Conservation (phyloP, 2,113 vertebrate species). For the Camelus dromedarius region DNA sequence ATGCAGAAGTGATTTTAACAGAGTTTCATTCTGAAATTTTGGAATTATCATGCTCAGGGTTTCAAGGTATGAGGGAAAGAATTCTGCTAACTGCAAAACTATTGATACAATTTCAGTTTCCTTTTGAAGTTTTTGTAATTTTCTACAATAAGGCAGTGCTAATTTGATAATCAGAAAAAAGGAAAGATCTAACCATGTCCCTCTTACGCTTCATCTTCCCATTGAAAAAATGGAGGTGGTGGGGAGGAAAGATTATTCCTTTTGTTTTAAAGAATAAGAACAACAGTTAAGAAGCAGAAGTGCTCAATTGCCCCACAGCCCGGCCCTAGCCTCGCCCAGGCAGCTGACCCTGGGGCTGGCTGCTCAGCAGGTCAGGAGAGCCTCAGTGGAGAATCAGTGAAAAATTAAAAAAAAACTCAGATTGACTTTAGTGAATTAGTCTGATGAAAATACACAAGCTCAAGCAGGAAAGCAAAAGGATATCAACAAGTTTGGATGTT, state of each 20-base stretch:
- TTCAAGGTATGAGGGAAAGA: not conserved
- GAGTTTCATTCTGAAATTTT: not conserved
- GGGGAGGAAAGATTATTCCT: not conserved
- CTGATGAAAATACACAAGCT: conserved; percentile 77
- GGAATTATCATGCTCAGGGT: not conserved
- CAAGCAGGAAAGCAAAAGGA: conserved; percentile 73
- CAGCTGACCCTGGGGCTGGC: not conserved
- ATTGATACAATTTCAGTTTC: not conserved
- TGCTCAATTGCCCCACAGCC: not conserved
- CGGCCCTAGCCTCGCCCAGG: no score
- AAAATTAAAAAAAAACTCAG: not conserved
- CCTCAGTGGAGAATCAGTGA: conserved; percentile 47
- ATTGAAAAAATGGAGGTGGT: not conserved
- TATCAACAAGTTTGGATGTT: conserved; percentile 71
- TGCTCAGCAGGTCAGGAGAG: not conserved
- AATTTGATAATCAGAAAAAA: not conserved
- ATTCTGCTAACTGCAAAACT: not conserved
- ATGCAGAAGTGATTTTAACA: not conserved
- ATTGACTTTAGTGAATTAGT: conserved; percentile 78
- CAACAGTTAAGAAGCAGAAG: not conserved
- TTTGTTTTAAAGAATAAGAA: not conserved
- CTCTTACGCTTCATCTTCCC: not conserved
- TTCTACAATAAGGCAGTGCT: not conserved
- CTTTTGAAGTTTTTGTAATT: not conserved
- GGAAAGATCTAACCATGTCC: not conserved